Evolutionary conservation across 2,797 vertebrate genomes (phyloP).

Genomic region (Pipistrellus kuhlii): DNA sequence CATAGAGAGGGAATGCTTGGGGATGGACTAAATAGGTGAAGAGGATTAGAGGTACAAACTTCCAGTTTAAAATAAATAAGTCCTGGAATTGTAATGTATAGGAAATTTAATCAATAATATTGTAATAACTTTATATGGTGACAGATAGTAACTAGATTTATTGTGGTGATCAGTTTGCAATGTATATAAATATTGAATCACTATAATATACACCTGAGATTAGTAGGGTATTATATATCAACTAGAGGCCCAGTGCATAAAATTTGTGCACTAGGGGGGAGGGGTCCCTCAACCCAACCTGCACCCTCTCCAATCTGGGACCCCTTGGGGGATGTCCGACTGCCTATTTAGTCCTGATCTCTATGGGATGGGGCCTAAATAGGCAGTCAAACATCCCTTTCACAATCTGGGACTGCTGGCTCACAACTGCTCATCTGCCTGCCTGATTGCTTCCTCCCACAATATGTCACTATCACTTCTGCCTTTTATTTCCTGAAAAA

Average conservation of each 20-base stretch:
- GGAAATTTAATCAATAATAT: neutral
- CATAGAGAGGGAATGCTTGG: neutral
- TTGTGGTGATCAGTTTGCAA: neutral
- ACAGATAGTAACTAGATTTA: neutral
- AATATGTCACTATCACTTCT: neutral
- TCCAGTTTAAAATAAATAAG: neutral
- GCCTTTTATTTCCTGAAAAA: slow-evolving; percentile 54
- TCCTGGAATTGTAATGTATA: neutral
- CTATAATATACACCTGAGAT: neutral
- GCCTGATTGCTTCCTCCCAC: neutral
- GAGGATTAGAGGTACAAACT: neutral
- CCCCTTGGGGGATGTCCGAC: too few species aligned
- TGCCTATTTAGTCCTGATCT: too few species aligned
- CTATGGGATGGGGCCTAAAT: too few species aligned
- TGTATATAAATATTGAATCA: neutral
- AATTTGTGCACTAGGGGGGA: too few species aligned
- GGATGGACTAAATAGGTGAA: neutral
- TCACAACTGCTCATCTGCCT: too few species aligned
- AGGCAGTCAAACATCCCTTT: too few species aligned
- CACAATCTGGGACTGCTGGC: too few species aligned
- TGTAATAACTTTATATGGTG: neutral
- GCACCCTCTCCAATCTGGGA: too few species aligned
- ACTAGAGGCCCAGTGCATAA: neutral
- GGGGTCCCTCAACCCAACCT: too few species aligned
- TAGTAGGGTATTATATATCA: neutral